Evolutionary conservation across 2,113 vertebrate genomes (phyloP), one percentile per base, ranked within the genome.

Genomic region (Willisornis vidua): DNA sequence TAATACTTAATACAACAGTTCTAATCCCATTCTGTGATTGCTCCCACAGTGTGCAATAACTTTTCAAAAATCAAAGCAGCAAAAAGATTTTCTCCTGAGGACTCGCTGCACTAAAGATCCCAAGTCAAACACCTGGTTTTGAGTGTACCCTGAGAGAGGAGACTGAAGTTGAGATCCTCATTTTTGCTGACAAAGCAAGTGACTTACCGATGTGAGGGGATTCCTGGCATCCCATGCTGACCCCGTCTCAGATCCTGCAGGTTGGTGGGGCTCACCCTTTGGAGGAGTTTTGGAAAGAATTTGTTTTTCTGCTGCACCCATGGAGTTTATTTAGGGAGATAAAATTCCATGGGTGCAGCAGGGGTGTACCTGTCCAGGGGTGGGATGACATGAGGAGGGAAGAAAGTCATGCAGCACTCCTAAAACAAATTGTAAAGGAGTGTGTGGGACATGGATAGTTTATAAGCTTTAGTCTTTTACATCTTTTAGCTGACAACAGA

Each of bases 301-400:
- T 97, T 96, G 87, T 98, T 98, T 73, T 97, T 29, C 12, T 87
- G 79, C 22, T 98, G 90, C 78, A 98, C 94, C 98, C 98, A 31
- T 74, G 73, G 37, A 49, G 3, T 59, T 81, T 70, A 22, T 65
- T 41, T 1, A 35, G 33, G 7, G 46, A 76, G 43, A 62, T 14
- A 62, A 94, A 45, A 55, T 15, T 54, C 66, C 23, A 17, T 10
- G 19, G 43, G 9, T n/a, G 39, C 13, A 76, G 20, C 12, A 43
- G 39, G 8, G 7, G 4, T 57, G 28, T 33, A 33, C 9, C 8
- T 52, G 7, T 35, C 7, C 7, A 33, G 35, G 24, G 16, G 3
- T 8, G 3, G 29, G 20, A 79, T 58, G 49, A 77, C 80, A 17
- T 43, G 23, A 90, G 66, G 35, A 73, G 26, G 54, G 24, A 71